Evolutionary conservation across 2,797 vertebrate genomes (phyloP), one percentile per base, ranked within the genome.

Genomic region (Chaenodraco wilsoni): DNA sequence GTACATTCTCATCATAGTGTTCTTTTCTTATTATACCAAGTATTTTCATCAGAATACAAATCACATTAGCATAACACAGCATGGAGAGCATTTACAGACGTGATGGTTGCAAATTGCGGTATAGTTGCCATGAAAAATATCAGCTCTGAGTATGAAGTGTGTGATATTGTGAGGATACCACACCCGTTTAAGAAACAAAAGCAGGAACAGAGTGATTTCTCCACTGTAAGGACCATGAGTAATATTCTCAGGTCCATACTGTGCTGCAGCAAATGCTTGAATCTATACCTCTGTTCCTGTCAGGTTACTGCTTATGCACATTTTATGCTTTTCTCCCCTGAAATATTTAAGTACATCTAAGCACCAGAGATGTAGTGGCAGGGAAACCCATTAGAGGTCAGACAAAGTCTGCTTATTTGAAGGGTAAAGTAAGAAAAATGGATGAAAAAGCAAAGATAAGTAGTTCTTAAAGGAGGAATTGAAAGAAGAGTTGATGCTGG

Each of bases 1-100:
- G 23, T 23, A 3, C 23, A 23, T 23, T 23, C 23, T 23, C 23
- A 23, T 23, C 23, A 23, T 23, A 23, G 23, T 23, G 23, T 23
- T 23, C 23, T 23, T 23, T 23, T 23, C 23, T 63, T 46, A 9
- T 57, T 67, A 33, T 19, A 65, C 23, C 19, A 43, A 45, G 19
- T 55, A n/a, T 64, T 59, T 59, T 55, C 27, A 49, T 68, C 44
- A 56, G 63, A 58, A 57, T 75, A 63, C 56, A 19, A 11, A 73
- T 52, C 10, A 49, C 33, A 72, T 69, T 75, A 79, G 50, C 68
- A 76, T 65, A n/a, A 65, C 72, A 37, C 72, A 58, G 33, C 57
- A 69, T 19, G 50, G 48, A 56, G 9, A 50, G 45, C 27, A 65
- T 40, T 64, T 65, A 37, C 48, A 61, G 23, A 59, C 16, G 31